Evolutionary conservation across 2,888 invertebrate genomes (phyloP), one percentile per base, ranked within the genome.

Genomic region (Diloba caeruleocephala): DNA sequence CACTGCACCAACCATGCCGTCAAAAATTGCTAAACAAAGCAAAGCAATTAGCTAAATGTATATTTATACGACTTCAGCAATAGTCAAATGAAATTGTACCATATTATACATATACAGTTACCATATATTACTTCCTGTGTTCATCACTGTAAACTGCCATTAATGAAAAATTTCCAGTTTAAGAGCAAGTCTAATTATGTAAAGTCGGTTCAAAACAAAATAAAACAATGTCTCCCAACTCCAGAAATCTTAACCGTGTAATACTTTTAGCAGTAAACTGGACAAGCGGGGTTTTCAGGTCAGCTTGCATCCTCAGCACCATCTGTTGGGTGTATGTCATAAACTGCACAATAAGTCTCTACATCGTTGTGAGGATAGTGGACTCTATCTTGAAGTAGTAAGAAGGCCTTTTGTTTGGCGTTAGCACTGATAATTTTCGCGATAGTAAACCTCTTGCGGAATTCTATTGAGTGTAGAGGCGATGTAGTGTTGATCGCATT

Each of bases 311-410:
- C n/a, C n/a, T n/a, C 43, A 49, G 21, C 54, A 33, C 25, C 62
- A 61, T 54, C 63, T 68, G 62, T 28, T 33, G 38, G 26, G 17
- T 34, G 23, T 26, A 36, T 2, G 15, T 46, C 38, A 29, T 53
- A 67, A 63, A 54, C 13, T 34, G 31, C 23, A 46, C 39, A 36
- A 61, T 32, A 46, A 14, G 0, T 26, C 12, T 17, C 28, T 10
- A 38, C 14, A 25, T 23, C 37, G 21, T 19, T 29, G 19, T 15
- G n/a, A 13, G 12, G 9, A 67, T 54, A 29, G 2, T 50, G 25
- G 12, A 37, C 55, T 54, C 13, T 58, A 19, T 28, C 3, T 7
- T 13, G 0, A 1, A 0, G 15, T n/a, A 0, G 3, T 21, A 46
- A 32, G 29, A 32, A 29, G 3, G 10, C 32, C 1, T 19, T 37